Evolutionary conservation across 2,113 vertebrate species (phyloP), one percentile per base, ranked within the genome.

Genomic region (Archocentrus centrarchus): DNA sequence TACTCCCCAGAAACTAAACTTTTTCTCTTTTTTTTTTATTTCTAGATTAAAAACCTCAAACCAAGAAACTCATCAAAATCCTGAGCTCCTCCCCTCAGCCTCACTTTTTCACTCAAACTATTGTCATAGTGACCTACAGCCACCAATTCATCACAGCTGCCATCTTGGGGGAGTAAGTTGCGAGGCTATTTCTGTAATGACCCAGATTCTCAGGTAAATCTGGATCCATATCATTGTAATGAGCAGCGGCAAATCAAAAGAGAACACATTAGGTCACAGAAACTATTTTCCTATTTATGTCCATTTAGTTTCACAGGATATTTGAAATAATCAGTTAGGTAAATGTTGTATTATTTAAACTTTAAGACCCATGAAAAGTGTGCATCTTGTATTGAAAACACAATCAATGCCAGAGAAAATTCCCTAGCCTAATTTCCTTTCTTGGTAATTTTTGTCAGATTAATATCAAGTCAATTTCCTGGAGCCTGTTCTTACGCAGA

Each of bases 121-220:
- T 92, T 94, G 91, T 94, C 87, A 93, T 88, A 86, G 90, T 94
- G 94, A 95, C 93, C 94, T 86, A 93, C 81, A 95, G 93, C 87
- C 88, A 91, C 81, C 83, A 81, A 91, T 95, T 95, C 88, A 95
- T 95, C 92, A 95, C 53, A 50, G 81, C 84, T 83, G 78, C 92
- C 84, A 87, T 94, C 91, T 94, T 90, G 86, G 85, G 92, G 86
- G 91, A 85, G 84, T 73, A 66, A 86, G 84, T 90, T 62, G 83
- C 70, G 30, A 37, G 58, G 84, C 94, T 95, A 95, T 95, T 95
- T 95, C 91, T 92, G 93, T 92, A 89, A 89, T 93, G 93, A 94
- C 95, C 94, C 89, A 93, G 90, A 93, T 96, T 91, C 90, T 75
- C 88, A 94, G 91, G 93, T 94, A 90, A 93, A 89, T 89, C 83